Base-by-base conservation (phyloP, 2,797 vertebrate species). In the Cottoperca gobio region DNA sequence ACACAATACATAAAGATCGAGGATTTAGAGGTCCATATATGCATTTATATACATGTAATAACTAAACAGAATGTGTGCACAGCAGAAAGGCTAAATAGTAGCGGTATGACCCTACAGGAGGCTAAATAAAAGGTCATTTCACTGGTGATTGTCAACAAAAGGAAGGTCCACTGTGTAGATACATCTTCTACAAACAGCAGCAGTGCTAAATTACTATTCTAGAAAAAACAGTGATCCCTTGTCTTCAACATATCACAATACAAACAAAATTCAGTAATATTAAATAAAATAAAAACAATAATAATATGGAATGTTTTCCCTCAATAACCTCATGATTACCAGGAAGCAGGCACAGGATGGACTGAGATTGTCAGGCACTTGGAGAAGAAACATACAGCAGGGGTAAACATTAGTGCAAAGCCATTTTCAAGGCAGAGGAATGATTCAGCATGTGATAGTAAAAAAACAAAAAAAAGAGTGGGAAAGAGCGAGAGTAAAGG, bases 241-340 rank as follows among this genome's bases (percentile, higher is more conserved):
- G 65, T 89, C 91, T 91, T 82, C 55, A 83, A 59, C 68, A 84
- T 80, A 74, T 82, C 83, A 89, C 26, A 81, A 88, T 48, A 85
- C 65, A 84, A 84, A 88, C 63, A 77, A 7, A 89, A 81, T 65
- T 76, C 64, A 79, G 52, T 77, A 63, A 84, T 89, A 39, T 63
- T 70, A 70, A 60, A 62, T 78, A 82, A 73, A 26, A 76, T 76
- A 57, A 55, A 13, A 84, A 76, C 39, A 76, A 42, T 6, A 85
- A 85, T 57, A 86, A 84, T 31, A 84, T 87, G 90, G 92, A 93
- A 94, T 93, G 91, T 91, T 90, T 92, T 92, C 88, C 90, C 88
- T 91, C 60, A 80, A 85, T 72, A 83, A 71, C 67, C 72, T 76
- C 49, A 45, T 39, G 59, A 83, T 84, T 70, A 78, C 59, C 66